Base-by-base conservation (phyloP, 1,140 invertebrate species). In the Coenobita brevimanus region DNA sequence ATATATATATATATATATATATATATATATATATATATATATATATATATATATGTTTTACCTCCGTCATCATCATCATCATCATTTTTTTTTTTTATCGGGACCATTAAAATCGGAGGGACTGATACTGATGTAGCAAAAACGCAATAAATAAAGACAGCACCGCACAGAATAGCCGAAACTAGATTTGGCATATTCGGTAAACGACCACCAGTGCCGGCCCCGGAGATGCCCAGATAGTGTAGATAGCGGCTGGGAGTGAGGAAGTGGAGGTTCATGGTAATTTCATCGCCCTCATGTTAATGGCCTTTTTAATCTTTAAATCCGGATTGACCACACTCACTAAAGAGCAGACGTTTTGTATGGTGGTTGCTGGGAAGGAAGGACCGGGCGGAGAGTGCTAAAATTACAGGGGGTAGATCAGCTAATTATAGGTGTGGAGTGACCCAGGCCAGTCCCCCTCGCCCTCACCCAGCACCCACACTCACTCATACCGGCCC, bases 351-450 rank as follows among this genome's bases (percentile, higher is more conserved):
- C 81, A 54, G 81, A 83, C 81, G 81, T 83, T 83, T 83, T 83
- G 81, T 83, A 83, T 83, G 60, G 81, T 43, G 81, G 81, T 73
- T 54, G 67, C 27, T 57, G 82, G 30, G 24, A 43, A 38, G 43
- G 50, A 50, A 30, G 50, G 69, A 54, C 82, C 8, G 71, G 71
- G n/a, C 71, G 82, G 82, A 60, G 64, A 76, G 82, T 84, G 69
- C 46, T 75, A 84, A 84, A 84, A 84, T 84, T 84, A 84, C 71
- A 84, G 82, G 71, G 71, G 69, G 69, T 62, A 64, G 30, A 84
- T 60, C 71, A 43, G 27, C 82, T 84, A 84, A 84, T 84, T 84
- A 76, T 84, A 84, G 82, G 82, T 84, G 82, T 75, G 82, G 50
- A 54, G 69, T 75, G 82, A 84, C 82, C 82, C 82, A 73, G 50